Base-by-base conservation (phyloP, 2,888 invertebrate species). In the Julus scanicus region DNA sequence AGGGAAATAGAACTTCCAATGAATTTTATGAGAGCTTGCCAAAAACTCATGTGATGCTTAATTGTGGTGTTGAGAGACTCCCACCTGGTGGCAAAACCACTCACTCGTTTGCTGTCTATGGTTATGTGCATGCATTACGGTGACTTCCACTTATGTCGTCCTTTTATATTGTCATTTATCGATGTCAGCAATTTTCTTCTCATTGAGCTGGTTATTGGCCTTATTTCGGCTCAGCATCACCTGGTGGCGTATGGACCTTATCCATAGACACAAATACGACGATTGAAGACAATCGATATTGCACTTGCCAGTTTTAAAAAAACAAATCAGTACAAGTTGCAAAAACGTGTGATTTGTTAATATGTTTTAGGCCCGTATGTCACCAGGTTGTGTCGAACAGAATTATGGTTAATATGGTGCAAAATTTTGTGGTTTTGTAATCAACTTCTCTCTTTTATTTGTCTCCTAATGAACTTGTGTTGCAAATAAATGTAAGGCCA, bases 101-200 rank as follows among this genome's bases (percentile, higher is more conserved):
- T 80, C 37, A 37, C 11, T 80, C 39, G 37, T 80, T 80, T 15
- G 4, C 80, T 80, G 80, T 80, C 37, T 39, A 15, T 80, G 37
- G 37, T 44, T 44, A 44, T 71, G 80, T 80, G 80, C 15, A 37
- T 80, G 37, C 37, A 80, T 80, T 80, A 80, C 80, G 39, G 13
- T 15, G 29, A 80, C 37, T 80, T 37, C 80, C 37, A 80, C 37
- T 80, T 80, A 29, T 39, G 80, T 37, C 37, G 80, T 80, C 53
- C 15, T 71, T 80, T 80, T 80, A 13, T 80, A 37, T 80, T 39
- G 80, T 80, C 80, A 15, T 13, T 29, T 80, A 80, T 80, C 80
- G 80, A 37, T 80, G 15, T 80, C 80, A 80, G 15, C 80, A 37
- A 15, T 37, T 39, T 13, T 80, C 37, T 80, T 37, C 80, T 1